Percentiles rank a stretch among this genome's conserved stretches.
phyloP scores from a whole-genome alignment of 2,888 invertebrate species.

The Auanema sp. region DNA sequence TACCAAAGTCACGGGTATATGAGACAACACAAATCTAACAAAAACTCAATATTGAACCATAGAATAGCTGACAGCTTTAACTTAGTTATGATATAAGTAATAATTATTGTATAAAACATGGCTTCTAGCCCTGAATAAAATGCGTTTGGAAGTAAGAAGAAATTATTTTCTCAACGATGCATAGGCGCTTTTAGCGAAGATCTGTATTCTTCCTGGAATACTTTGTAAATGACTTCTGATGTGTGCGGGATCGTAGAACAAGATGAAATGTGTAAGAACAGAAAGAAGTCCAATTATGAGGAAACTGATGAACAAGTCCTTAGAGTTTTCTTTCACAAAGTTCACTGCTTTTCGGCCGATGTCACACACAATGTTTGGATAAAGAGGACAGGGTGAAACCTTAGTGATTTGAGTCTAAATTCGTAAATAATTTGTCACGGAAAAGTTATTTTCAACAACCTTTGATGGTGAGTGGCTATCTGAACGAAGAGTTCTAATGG shows the following conservation, averaged over 20 bases:
- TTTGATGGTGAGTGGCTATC: not conserved
- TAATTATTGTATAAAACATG: no score
- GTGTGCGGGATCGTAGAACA: not conserved
- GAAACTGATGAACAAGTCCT: not conserved
- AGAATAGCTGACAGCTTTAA: no score
- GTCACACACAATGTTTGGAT: not conserved
- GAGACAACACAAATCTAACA: no score
- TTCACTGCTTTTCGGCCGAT: not conserved
- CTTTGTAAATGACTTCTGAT: not conserved
- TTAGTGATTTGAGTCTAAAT: no score
- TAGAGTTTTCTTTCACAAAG: not conserved
- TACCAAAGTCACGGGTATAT: no score
- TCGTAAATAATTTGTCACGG: no score
- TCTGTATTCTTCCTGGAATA: not conserved
- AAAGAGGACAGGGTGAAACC: not conserved
- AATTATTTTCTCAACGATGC: not conserved
- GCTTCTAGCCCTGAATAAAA: no score
- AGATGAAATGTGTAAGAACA: not conserved
- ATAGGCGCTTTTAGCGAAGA: not conserved
- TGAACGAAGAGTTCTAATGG: not conserved
- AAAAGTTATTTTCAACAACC: not conserved
- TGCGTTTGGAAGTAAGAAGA: not conserved
- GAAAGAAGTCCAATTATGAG: not conserved
- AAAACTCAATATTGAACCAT: no score
- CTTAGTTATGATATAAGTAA: no score